phyloP scores from a whole-genome alignment of 2,888 invertebrate species.

The Schizaphis graminum region DNA sequence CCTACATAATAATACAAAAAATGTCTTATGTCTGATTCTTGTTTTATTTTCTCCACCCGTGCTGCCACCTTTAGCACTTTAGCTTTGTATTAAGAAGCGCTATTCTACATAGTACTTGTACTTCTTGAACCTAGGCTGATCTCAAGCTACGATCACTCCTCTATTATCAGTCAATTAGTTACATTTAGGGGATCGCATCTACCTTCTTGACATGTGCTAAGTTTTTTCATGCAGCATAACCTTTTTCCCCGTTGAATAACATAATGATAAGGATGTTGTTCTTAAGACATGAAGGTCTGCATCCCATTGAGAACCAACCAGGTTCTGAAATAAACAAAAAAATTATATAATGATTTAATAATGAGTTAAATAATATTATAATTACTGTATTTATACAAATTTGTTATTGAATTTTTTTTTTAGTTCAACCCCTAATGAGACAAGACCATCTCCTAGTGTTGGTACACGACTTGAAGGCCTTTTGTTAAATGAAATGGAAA shows the following conservation, averaged over 20 bases:
- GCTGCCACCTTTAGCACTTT: too few species aligned
- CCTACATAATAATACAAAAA: too few species aligned
- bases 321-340: conserved; percentile 65
- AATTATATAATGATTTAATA: background rate
- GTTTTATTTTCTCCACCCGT: too few species aligned
- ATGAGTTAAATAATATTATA: background rate
- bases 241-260: conserved; percentile 62
- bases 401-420: conserved; percentile 10
- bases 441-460: conserved; percentile 75
- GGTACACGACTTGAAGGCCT: conserved; percentile 85
- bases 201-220: conserved; percentile 64
- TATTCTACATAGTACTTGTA: too few species aligned
- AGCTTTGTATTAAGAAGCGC: too few species aligned
- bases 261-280: conserved; percentile 59
- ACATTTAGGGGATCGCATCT: background rate
- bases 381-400: background rate
- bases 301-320: conserved; percentile 64
- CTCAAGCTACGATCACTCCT: too few species aligned
- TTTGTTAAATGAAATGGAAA: conserved; percentile 80
- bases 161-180: too few species aligned
- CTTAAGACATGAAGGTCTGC: conserved; percentile 63
- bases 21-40: too few species aligned
- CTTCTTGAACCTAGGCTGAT: too few species aligned
- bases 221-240: conserved; percentile 57
- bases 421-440: conserved; percentile 20